These are phyloP conservation scores for Hystrix brachyura DNA, from an alignment of 2,113 vertebrate species.

Conservation along the genomic window DNA sequence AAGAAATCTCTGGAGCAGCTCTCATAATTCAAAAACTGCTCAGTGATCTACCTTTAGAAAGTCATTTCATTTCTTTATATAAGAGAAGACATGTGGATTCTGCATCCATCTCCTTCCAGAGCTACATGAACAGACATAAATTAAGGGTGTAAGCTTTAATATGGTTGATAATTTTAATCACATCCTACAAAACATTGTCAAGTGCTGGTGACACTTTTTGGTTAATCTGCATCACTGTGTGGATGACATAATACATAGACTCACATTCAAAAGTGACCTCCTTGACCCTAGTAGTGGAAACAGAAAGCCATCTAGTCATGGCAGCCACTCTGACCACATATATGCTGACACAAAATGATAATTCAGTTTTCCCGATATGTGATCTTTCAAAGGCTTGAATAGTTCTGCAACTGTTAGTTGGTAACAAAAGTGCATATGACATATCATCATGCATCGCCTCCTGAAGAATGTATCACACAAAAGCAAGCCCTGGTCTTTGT, in stretches of 20 bases:
- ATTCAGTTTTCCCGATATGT: not conserved
- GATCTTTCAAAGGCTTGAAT: not conserved
- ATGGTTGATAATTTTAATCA: not conserved
- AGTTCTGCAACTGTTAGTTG: not conserved
- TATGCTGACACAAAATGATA: not conserved
- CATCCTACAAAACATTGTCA: not conserved
- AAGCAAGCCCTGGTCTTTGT: not conserved
- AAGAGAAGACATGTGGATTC: not conserved
- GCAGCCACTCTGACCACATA: not conserved
- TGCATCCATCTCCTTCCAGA: not conserved
- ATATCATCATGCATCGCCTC: not conserved
- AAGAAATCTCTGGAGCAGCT: not conserved
- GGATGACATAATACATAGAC: not conserved
- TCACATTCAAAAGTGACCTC: not conserved
- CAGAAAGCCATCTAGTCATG: not conserved
- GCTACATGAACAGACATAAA: not conserved
- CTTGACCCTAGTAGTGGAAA: not conserved
- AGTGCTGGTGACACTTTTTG: not conserved
- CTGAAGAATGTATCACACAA: not conserved
- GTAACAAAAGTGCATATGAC: not conserved
- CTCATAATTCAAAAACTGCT: not conserved
- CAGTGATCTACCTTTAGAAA: not conserved
- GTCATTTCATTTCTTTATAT: not conserved
- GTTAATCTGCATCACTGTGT: not conserved
- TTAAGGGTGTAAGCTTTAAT: not conserved